Base-by-base conservation (phyloP, 2,888 invertebrate genomes). In the Nemurella pictetii region DNA sequence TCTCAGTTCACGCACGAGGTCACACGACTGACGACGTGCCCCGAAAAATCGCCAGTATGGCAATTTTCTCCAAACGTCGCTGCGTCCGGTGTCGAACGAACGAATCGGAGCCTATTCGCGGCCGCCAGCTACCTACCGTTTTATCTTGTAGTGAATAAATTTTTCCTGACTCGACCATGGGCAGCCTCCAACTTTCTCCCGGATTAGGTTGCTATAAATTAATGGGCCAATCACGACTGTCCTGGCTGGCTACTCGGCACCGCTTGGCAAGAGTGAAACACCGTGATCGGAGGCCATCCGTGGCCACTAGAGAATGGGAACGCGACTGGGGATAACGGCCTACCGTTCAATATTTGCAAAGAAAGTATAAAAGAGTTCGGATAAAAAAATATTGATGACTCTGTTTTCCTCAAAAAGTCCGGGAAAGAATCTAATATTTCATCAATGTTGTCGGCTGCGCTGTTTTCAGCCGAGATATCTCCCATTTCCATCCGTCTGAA, bases 381-480 rank as follows among this genome's bases (percentile, higher is more conserved):
- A 85, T 85, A 83, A 85, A 85, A 85, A 85, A 83, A 85, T 85
- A 83, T 85, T 83, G 83, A 85, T 83, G 85, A 85, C 83, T 85
- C 83, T 83, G 85, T 85, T 85, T 85, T 85, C 85, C 80, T 32
- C 55, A 26, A 72, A 82, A 83, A 83, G 78, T 32, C 78, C 29
- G 25, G 72, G 73, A 28, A 35, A 30, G 82, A 55, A 82, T 72
- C 74, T 80, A 72, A 83, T 83, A 83, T 85, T 85, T 83, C 85
- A 83, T 84, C 83, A 75, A 12, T 83, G 78, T 84, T 75, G 80
- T 36, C 80, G 26, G 32, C 75, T 75, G 5, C 32, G n/a, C n/a
- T 29, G 27, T 84, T 74, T 27, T 36, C 15, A 9, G 25, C 25
- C 36, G 4, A 15, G 83, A 36, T 83, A 32, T 83, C 36, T 27